phyloP scores from a whole-genome alignment of 2,113 vertebrate genomes.

The Miniopterus natalensis region DNA sequence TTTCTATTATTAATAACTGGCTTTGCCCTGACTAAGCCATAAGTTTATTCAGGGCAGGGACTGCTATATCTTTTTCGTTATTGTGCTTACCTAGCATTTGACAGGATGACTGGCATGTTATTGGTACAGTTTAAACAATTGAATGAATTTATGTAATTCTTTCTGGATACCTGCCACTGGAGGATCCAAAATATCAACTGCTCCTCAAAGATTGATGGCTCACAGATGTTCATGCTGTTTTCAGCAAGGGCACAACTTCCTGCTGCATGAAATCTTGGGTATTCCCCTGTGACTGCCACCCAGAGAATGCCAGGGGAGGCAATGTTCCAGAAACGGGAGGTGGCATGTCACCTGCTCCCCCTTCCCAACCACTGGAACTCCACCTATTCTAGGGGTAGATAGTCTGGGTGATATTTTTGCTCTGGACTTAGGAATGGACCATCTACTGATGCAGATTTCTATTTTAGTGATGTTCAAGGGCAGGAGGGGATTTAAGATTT shows the following conservation, averaged over 20 bases:
- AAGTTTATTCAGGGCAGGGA: background rate
- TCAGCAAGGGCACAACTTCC: background rate
- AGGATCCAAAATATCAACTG: background rate
- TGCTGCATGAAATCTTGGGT: background rate
- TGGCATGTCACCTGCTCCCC: background rate
- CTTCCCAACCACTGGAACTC: too few species aligned
- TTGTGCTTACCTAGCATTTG: background rate
- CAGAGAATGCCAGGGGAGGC: background rate
- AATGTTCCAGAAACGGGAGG: background rate
- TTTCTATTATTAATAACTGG: too few species aligned
- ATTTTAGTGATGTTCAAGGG: background rate
- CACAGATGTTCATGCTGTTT: constrained; percentile 26
- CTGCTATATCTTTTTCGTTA: background rate
- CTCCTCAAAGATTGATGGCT: constrained; percentile 48
- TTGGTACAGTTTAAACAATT: background rate
- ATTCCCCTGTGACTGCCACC: background rate
- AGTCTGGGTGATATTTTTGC: background rate
- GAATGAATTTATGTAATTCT: background rate
- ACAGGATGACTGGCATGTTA: background rate
- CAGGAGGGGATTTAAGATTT: background rate
- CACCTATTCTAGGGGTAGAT: background rate
- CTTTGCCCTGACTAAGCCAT: background rate
- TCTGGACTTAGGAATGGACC: background rate
- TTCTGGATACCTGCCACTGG: background rate
- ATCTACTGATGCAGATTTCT: background rate